Conservation (phyloP, 1,140 invertebrate genomes). For the Mamestra configurata region DNA sequence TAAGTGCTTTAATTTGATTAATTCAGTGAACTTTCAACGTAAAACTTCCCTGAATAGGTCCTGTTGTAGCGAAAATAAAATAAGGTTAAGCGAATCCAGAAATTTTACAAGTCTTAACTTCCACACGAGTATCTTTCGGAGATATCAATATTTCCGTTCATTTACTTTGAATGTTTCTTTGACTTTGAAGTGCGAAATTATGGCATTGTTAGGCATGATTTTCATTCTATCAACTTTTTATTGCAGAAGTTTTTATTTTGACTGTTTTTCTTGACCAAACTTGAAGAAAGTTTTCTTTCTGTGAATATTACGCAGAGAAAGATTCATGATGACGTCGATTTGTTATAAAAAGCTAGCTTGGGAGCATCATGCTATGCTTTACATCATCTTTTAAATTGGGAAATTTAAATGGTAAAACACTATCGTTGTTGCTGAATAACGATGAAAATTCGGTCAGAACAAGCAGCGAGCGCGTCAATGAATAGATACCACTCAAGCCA, state of each 20-base stretch:
- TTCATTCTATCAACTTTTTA: background rate
- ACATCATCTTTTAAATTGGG: no score
- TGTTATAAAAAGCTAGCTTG: no score
- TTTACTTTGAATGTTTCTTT: background rate
- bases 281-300: background rate
- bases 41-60: background rate
- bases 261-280: background rate
- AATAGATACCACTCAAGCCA: slow-evolving; percentile 28
- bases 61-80: background rate
- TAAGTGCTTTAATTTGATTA: background rate
- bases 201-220: background rate
- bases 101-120: background rate
- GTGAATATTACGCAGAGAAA: background rate
- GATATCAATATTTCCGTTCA: background rate
- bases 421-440: background rate
- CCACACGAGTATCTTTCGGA: background rate
- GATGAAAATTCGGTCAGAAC: background rate
- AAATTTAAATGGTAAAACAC: no score
- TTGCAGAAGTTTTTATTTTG: background rate
- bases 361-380: no score
- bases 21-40: slow-evolving; percentile 1
- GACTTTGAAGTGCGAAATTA: background rate
- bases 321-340: no score
- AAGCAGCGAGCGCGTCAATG: slow-evolving; percentile 1
- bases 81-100: background rate